Evolutionary conservation across 2,888 invertebrate species (phyloP).

Genomic region (Pocota personata): DNA sequence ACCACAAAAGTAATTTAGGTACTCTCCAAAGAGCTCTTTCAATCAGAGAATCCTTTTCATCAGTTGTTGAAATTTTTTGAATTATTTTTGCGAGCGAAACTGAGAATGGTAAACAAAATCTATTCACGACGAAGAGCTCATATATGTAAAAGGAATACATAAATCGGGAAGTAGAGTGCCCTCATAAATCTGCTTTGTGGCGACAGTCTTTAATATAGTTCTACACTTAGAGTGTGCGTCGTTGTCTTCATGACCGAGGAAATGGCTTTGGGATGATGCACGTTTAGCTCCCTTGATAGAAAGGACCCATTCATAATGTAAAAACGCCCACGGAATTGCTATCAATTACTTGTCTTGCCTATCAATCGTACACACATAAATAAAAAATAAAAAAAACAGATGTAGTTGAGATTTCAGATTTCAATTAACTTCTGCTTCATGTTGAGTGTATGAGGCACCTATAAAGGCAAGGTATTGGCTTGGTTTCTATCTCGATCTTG

Average conservation of each 20-base stretch:
- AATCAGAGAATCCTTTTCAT: slow-evolving; percentile 3
- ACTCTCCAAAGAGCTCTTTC: slow-evolving; percentile 1
- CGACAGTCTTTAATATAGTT: slow-evolving; percentile 22
- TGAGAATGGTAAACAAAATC: slow-evolving; percentile 16
- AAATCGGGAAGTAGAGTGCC: slow-evolving; percentile 19
- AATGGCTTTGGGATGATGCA: neutral
- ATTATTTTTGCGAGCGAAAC: neutral
- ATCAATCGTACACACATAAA: neutral
- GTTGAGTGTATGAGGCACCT: neutral
- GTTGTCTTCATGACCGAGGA: slow-evolving; percentile 39
- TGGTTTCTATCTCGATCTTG: too few species aligned
- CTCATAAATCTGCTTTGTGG: slow-evolving; percentile 27
- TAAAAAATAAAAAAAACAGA: too few species aligned
- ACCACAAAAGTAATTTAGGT: slow-evolving; percentile 57
- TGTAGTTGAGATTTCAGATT: neutral
- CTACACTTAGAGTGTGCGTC: neutral
- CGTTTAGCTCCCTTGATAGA: neutral
- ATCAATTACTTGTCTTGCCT: neutral
- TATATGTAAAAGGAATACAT: slow-evolving; percentile 3
- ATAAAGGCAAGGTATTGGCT: too few species aligned
- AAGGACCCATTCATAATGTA: neutral
- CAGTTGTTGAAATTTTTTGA: slow-evolving; percentile 18
- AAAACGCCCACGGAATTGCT: neutral
- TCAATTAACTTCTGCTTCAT: neutral
- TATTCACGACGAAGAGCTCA: slow-evolving; percentile 6